These are phyloP conservation scores for Arctopsyche grandis DNA, from an alignment of 1,140 invertebrate species.

Conservation along the genomic window DNA sequence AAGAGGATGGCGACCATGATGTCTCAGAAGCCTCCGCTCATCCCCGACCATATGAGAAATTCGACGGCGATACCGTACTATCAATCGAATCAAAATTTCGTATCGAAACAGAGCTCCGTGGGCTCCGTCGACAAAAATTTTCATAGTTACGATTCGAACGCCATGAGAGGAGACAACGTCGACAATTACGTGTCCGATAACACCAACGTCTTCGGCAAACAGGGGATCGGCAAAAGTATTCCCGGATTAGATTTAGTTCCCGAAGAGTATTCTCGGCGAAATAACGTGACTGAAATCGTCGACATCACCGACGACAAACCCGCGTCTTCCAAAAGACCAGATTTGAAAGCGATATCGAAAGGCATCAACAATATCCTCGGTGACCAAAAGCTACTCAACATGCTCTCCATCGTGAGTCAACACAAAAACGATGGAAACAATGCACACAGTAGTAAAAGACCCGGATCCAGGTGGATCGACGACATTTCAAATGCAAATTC, in stretches of 20 bases:
- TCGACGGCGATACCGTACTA: conserved; percentile 3
- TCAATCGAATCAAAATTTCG: conserved; percentile 15
- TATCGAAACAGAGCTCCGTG: neutral
- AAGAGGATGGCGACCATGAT: conserved; percentile 63
- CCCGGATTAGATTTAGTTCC: conserved; percentile 74
- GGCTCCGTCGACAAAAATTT: conserved; percentile 8
- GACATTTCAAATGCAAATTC: neutral
- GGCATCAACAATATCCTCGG: conserved; percentile 70
- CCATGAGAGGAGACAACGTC: neutral
- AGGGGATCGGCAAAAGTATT: conserved; percentile 64
- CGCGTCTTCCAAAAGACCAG: conserved; percentile 57
- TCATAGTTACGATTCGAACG: neutral
- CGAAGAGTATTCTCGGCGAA: conserved; percentile 55
- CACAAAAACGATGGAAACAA: conserved; percentile 11
- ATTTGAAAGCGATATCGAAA: conserved; percentile 69
- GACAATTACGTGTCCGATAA: neutral
- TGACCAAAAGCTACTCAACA: conserved; percentile 69
- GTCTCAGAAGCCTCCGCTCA: conserved; percentile 26
- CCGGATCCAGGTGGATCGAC: conserved; percentile 27
- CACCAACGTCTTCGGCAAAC: conserved; percentile 57
- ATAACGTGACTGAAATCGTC: conserved; percentile 57
- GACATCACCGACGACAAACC: conserved; percentile 58
- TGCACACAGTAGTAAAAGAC: neutral
- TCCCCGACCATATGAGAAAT: neutral
- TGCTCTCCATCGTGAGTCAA: conserved; percentile 65